These are phyloP conservation scores for Siphlonurus alternatus DNA, from an alignment of 2,888 invertebrate genomes.

Conservation along the genomic window DNA sequence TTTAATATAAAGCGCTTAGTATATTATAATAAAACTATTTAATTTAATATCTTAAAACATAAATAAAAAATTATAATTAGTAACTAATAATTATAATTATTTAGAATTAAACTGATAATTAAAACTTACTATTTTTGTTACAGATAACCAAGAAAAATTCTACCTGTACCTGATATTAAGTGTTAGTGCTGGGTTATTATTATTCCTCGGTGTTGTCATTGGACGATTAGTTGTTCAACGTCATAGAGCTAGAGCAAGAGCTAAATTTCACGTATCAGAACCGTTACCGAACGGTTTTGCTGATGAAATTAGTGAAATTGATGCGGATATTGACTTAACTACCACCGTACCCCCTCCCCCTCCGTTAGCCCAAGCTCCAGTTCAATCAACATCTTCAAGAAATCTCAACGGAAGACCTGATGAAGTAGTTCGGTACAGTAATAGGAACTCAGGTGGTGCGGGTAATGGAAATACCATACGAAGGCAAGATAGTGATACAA, in stretches of 20 bases:
- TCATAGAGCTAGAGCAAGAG: slow-evolving; percentile 28
- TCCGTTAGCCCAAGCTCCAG: background rate
- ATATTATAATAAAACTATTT: no score
- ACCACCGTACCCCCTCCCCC: slow-evolving; percentile 30
- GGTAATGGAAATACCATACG: slow-evolving; percentile 15
- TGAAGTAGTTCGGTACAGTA: slow-evolving; percentile 17
- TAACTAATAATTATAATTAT: no score
- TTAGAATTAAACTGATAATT: no score
- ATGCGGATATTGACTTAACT: slow-evolving; percentile 59
- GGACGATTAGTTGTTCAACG: slow-evolving; percentile 52
- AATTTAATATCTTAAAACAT: no score
- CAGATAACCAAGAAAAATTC: slow-evolving; percentile 63
- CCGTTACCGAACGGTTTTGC: slow-evolving; percentile 66
- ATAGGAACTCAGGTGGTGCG: slow-evolving; percentile 9
- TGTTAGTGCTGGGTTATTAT: slow-evolving; percentile 48
- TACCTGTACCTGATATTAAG: slow-evolving; percentile 70
- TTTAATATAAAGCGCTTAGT: no score
- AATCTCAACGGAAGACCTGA: slow-evolving; percentile 15
- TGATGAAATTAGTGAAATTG: slow-evolving; percentile 74
- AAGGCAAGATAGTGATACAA: slow-evolving; percentile 19
- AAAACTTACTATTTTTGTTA: no score
- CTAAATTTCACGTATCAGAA: slow-evolving; percentile 38
- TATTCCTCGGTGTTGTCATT: slow-evolving; percentile 53
- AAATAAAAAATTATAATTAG: no score
- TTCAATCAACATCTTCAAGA: background rate